These are phyloP conservation scores for Diaperis boleti DNA, from an alignment of 2,888 invertebrate species.

Conservation along the genomic window DNA sequence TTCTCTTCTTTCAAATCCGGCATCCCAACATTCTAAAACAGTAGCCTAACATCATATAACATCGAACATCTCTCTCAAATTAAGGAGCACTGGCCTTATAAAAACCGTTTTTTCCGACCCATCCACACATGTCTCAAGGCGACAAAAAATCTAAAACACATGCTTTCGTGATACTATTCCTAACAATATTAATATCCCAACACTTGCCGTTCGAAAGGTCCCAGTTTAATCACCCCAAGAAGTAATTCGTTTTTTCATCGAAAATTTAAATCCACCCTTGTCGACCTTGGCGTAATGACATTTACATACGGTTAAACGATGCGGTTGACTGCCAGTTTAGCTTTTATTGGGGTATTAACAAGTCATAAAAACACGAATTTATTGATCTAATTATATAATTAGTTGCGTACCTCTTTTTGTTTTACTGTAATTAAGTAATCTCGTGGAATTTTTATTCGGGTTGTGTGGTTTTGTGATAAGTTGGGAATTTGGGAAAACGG, in stretches of 20 bases:
- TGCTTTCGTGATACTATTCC: conserved; percentile 34
- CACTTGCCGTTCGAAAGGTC: conserved; percentile 15
- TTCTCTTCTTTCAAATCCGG: neutral
- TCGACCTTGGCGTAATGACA: conserved; percentile 10
- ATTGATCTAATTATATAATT: conserved; percentile 32
- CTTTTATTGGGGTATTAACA: conserved; percentile 27
- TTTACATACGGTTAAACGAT: neutral
- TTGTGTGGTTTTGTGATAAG: conserved; percentile 2
- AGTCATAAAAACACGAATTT: conserved; percentile 25
- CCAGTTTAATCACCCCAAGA: neutral
- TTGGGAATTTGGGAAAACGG: neutral
- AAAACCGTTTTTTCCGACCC: conserved; percentile 26
- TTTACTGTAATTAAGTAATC: conserved; percentile 21
- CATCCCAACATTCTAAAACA: conserved; percentile 22
- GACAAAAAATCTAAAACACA: conserved; percentile 38
- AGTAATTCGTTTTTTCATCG: conserved; percentile 9
- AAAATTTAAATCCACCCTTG: neutral
- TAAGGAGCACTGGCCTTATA: conserved; percentile 41
- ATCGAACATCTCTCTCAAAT: conserved; percentile 33
- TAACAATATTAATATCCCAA: conserved; percentile 37
- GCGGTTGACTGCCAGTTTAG: conserved; percentile 1
- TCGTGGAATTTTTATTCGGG: conserved; percentile 5
- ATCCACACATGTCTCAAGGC: conserved; percentile 37
- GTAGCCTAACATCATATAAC: conserved; percentile 20
- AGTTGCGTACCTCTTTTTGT: conserved; percentile 15